Evolutionary conservation across 1,140 invertebrate genomes (phyloP).

Genomic region (Neelides sp.): DNA sequence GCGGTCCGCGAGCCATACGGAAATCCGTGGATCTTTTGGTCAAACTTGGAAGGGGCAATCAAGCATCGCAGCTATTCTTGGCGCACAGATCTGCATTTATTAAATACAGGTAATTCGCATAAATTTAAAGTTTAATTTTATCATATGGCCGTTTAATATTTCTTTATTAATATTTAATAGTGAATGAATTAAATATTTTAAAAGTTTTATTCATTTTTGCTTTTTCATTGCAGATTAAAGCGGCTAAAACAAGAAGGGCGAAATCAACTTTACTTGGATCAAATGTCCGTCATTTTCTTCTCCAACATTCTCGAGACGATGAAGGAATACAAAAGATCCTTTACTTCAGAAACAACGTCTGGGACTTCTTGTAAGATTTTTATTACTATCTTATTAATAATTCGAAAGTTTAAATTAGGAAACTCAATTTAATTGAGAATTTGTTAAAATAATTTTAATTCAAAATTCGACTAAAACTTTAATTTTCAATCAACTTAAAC

Average conservation of each 20-base stretch:
- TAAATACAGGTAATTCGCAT: slow-evolving; percentile 21
- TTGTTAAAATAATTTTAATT: neutral
- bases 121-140: neutral
- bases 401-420: neutral
- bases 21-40: slow-evolving; percentile 77
- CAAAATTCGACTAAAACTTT: neutral
- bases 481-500: neutral
- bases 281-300: slow-evolving; percentile 75
- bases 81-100: slow-evolving; percentile 28
- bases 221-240: slow-evolving; percentile 43
- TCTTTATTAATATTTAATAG: neutral
- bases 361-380: slow-evolving; percentile 51
- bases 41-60: slow-evolving; percentile 56
- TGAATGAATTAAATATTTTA: slow-evolving; percentile 1
- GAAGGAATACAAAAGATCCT: slow-evolving; percentile 69
- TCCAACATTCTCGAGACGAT: slow-evolving; percentile 74
- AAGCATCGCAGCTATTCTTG: slow-evolving; percentile 31
- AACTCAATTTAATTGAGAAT: neutral
- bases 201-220: neutral
- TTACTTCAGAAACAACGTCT: slow-evolving; percentile 56
- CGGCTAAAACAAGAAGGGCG: slow-evolving; percentile 77
- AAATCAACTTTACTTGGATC: slow-evolving; percentile 67
- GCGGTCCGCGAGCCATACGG: slow-evolving; percentile 75
- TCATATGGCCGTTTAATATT: neutral
- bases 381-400: neutral